phyloP scores from a whole-genome alignment of 2,888 invertebrate species.

The Rhingia campestris region DNA sequence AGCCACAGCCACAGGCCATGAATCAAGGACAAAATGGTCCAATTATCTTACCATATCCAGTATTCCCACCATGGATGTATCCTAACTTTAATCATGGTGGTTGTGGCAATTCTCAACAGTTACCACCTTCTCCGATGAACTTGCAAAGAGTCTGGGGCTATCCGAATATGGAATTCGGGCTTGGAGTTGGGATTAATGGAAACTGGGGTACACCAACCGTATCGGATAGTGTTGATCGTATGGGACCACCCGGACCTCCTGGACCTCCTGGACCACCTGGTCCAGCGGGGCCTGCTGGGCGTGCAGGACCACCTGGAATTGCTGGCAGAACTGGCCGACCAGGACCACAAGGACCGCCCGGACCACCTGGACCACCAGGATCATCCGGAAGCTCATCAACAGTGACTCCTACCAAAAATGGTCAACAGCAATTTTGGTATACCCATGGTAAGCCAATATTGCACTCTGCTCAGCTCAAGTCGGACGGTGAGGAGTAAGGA shows the following conservation, averaged over 20 bases:
- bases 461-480: conserved; percentile 48
- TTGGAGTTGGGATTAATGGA: conserved; percentile 51
- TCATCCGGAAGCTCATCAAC: conserved; percentile 59
- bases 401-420: conserved; percentile 75
- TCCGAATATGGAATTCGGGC: conserved; percentile 53
- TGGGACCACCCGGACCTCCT: conserved; percentile 36
- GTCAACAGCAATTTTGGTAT: conserved; percentile 75
- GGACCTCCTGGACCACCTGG: conserved; percentile 76
- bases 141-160: conserved; percentile 44
- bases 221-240: not conserved
- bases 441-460: conserved; percentile 55
- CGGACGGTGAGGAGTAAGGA: conserved; percentile 32
- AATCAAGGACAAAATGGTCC: conserved; percentile 19
- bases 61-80: conserved; percentile 29
- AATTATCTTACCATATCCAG: conserved; percentile 22
- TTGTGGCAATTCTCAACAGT: conserved; percentile 11
- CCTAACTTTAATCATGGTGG: conserved; percentile 33
- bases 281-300: conserved; percentile 74
- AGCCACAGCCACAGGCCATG: not conserved
- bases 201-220: conserved; percentile 23
- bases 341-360: conserved; percentile 53
- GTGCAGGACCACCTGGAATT: conserved; percentile 42
- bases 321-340: not conserved
- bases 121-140: conserved; percentile 21
- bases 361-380: conserved; percentile 76